Evolutionary conservation across 1,140 invertebrate species (phyloP).

Genomic region (Drosophila nigrodunni): DNA sequence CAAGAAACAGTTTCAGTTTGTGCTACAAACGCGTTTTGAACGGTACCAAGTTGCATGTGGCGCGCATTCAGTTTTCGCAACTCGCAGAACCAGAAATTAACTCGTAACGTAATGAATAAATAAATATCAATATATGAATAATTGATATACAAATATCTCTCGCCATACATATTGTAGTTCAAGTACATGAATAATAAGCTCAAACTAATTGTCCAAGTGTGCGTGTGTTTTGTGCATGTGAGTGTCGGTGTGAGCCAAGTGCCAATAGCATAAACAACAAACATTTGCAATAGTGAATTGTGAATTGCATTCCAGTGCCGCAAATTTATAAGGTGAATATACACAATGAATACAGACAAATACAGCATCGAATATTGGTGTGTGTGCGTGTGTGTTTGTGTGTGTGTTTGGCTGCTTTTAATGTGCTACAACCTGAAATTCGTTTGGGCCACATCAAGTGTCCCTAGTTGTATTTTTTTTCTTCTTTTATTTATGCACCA

Average conservation of each 20-base stretch:
- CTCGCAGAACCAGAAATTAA: conserved; percentile 42
- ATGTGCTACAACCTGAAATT: conserved; percentile 42
- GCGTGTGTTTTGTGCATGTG: not conserved
- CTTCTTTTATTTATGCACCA: conserved; percentile 18
- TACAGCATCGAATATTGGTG: not conserved
- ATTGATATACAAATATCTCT: not conserved
- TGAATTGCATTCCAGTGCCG: conserved; percentile 14
- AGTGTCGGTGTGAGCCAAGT: not conserved
- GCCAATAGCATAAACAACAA: conserved; percentile 17
- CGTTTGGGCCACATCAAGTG: conserved; percentile 37
- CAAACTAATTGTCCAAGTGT: conserved; percentile 2
- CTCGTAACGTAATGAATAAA: conserved; percentile 32
- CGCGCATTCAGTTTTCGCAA: conserved; percentile 33
- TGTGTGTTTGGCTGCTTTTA: conserved; percentile 5
- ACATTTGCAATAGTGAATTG: conserved; percentile 20
- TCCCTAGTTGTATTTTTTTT: conserved; percentile 22
- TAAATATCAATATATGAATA: conserved; percentile 26
- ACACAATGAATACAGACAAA: not conserved
- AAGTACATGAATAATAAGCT: conserved; percentile 28
- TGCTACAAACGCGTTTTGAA: conserved; percentile 74
- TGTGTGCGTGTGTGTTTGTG: conserved; percentile 12
- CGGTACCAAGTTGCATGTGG: conserved; percentile 57
- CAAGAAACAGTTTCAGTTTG: conserved; percentile 72
- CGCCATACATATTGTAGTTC: not conserved
- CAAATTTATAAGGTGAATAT: conserved; percentile 34